Evolutionary conservation across 2,797 vertebrate genomes (phyloP).

Genomic region (Acanthurus leucopareius): DNA sequence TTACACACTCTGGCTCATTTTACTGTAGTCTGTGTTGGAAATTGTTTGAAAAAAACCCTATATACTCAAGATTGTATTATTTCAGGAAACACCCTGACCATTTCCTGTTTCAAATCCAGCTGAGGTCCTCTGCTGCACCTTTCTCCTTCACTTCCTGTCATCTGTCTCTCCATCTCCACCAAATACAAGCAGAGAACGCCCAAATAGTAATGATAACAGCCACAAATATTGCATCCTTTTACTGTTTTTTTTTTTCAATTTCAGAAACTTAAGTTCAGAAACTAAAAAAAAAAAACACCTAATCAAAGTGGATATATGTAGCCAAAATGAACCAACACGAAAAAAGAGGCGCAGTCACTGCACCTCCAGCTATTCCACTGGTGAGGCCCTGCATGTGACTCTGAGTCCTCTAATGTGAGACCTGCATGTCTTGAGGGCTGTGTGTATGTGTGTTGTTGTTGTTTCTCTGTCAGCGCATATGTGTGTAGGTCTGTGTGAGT

Average conservation of each 20-base stretch:
- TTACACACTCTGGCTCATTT: not conserved
- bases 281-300: not conserved
- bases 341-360: not conserved
- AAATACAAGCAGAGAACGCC: not conserved
- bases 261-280: not conserved
- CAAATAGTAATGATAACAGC: not conserved
- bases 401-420: conserved; percentile 34
- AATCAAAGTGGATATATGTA: not conserved
- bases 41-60: not conserved
- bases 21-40: not conserved
- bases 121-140: not conserved
- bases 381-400: conserved; percentile 30
- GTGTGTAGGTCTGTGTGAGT: conserved; percentile 21
- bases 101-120: not conserved
- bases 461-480: conserved; percentile 13
- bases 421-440: conserved; percentile 28
- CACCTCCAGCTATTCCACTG: conserved; percentile 22
- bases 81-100: not conserved
- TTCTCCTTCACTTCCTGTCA: not conserved
- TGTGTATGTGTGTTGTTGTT: conserved; percentile 17
- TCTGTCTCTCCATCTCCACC: not conserved
- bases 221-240: not conserved
- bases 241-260: too few species aligned
- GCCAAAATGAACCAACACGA: not conserved
- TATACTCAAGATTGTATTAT: not conserved